Evolutionary conservation across 2,797 vertebrate species (phyloP).

Genomic region (Limosa lapponica): DNA sequence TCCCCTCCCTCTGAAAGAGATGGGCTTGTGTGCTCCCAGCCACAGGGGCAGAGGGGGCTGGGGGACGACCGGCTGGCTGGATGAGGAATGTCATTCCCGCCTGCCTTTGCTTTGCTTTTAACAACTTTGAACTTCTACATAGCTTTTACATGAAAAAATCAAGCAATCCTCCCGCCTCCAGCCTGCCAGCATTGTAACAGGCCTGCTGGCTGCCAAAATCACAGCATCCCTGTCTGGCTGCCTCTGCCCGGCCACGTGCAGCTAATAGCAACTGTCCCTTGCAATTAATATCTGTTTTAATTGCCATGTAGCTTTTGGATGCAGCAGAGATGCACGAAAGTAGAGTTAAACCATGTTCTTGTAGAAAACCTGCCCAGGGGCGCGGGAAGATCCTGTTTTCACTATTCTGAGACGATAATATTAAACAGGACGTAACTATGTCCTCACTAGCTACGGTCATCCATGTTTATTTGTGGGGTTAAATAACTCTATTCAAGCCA

Average conservation of each 20-base stretch:
- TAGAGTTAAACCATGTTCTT: neutral
- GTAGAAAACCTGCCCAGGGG: neutral
- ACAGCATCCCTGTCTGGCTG: neutral
- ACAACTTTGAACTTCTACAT: neutral
- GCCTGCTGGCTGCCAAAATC: neutral
- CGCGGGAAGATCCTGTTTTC: neutral
- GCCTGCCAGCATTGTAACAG: neutral
- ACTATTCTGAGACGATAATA: neutral
- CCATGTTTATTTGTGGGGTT: neutral
- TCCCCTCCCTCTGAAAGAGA: neutral
- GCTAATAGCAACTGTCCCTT: neutral
- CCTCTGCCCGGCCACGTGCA: neutral
- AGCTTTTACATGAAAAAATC: neutral
- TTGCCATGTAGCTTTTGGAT: neutral
- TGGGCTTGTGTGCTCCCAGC: neutral
- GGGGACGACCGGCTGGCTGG: fast-evolving
- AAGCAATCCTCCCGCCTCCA: neutral
- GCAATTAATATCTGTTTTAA: neutral
- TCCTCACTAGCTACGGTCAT: neutral
- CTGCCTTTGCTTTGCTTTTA: neutral
- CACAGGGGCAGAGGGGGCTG: too few relatives aligned
- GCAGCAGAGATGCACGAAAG: neutral
- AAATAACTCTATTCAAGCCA: neutral
- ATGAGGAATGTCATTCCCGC: fast-evolving
- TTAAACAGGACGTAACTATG: neutral